Evolutionary conservation across 2,888 invertebrate genomes (phyloP), one percentile per base, ranked within the genome.

Genomic region (Scaeva pyrastri): DNA sequence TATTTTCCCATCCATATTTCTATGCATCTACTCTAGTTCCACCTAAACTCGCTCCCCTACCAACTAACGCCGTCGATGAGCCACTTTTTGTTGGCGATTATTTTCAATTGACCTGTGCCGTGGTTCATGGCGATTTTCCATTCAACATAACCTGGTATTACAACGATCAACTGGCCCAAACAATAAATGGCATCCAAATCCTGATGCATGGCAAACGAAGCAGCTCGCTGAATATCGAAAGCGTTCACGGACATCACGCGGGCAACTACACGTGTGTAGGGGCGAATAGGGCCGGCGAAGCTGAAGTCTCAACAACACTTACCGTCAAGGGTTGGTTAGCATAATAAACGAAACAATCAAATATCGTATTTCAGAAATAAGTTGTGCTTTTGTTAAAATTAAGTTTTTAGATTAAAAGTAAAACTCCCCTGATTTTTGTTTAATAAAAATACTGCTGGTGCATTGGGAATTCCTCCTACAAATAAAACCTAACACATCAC

Each of bases 41-140:
- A 90, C 95, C 95, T 88, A 94, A 94, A 92, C 94, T 95, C 92
- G 94, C 94, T 92, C 94, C 94, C 88, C 93, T 95, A 90, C 94
- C 94, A 90, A 82, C 91, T 93, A 93, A 93, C 93, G 86, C 88
- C 95, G 68, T 23, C 91, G 95, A 95, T 90, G 94, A 94, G 90
- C 94, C 94, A 80, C 93, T 94, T 74, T 94, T 94, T 91, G 93
- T 94, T 89, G 94, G 94, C 87, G 94, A 95, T 90, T 94, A 94
- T 88, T 94, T 94, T 89, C 94, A 94, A 90, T 93, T 94, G 39
- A 88, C 88, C 88, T 96, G 96, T 92, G 95, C 95, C 64, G 94
- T 96, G 88, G 94, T 95, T 88, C 95, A 96, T 91, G 97, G 97
- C 88, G 97, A 97, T 93, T 94, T 95, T 88, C 97, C 97, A 41